These are phyloP conservation scores for Stictonetta naevosa DNA, from an alignment of 2,113 vertebrate genomes.

Conservation along the genomic window DNA sequence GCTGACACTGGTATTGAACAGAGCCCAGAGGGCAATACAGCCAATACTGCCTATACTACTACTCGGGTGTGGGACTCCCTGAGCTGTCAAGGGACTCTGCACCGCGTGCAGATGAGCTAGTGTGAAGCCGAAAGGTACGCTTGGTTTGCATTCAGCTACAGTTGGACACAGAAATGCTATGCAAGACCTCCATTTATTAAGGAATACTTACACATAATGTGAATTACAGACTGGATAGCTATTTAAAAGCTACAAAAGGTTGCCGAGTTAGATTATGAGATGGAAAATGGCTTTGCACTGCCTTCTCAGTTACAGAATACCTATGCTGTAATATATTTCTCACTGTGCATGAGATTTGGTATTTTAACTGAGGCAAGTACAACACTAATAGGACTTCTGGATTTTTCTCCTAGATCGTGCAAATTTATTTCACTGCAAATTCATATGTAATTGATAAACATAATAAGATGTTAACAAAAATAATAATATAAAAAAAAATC, in stretches of 20 bases:
- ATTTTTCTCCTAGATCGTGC: not conserved
- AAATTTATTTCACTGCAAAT: not conserved
- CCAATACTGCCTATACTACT: not conserved
- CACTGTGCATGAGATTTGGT: not conserved
- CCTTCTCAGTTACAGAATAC: not conserved
- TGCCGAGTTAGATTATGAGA: not conserved
- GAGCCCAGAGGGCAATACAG: not conserved
- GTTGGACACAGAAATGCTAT: not conserved
- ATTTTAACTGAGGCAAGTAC: not conserved
- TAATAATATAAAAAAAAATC: not conserved
- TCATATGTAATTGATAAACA: not conserved
- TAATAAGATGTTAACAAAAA: not conserved
- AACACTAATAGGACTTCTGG: not conserved
- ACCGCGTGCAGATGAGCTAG: not conserved
- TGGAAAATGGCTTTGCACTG: not conserved
- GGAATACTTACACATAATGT: not conserved
- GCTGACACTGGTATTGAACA: not conserved
- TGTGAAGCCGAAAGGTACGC: not conserved
- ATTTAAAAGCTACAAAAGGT: not conserved
- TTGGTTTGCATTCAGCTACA: not conserved
- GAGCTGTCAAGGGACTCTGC: not conserved
- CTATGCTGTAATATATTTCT: not conserved
- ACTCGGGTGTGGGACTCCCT: not conserved
- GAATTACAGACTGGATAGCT: not conserved
- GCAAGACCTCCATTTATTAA: not conserved